Conservation (phyloP, 2,113 vertebrate genomes). For the Nothobranchius furzeri region DNA sequence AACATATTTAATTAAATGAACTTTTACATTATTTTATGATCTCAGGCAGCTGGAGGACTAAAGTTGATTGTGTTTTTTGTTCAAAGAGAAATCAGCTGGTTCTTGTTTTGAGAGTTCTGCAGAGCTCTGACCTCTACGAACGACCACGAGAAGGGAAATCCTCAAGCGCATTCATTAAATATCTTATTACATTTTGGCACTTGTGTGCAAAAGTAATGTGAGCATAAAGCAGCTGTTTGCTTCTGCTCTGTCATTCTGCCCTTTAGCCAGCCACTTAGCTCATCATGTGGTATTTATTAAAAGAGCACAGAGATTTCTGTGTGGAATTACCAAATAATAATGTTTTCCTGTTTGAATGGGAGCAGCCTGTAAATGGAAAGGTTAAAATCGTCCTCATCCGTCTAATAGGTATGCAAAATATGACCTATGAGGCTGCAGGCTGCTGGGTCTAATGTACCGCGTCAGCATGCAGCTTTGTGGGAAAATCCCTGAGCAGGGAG, state of each 20-base stretch:
- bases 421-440: constrained; percentile 74
- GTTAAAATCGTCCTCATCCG: constrained; percentile 72
- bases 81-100: background rate
- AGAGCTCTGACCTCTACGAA: constrained; percentile 25
- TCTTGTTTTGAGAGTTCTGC: constrained; percentile 3
- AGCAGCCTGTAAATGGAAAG: constrained; percentile 67
- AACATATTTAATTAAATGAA: too few relatives aligned
- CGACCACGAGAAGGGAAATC: constrained; percentile 7
- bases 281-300: constrained; percentile 63
- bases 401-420: constrained; percentile 78
- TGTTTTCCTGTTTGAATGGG: constrained; percentile 60
- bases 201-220: constrained; percentile 6
- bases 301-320: constrained; percentile 40
- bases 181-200: constrained; percentile 35
- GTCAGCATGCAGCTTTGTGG: constrained; percentile 64
- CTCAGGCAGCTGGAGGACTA: too few relatives aligned
- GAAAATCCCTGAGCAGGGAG: constrained; percentile 60
- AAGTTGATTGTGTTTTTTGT: too few relatives aligned
- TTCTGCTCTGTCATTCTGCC: constrained; percentile 34
- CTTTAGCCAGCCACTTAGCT: constrained; percentile 57
- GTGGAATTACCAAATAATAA: constrained; percentile 67
- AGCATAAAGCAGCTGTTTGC: constrained; percentile 38
- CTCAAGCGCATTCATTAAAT: constrained; percentile 3
- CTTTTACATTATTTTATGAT: too few relatives aligned
- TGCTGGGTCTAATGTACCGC: constrained; percentile 65